Evolutionary conservation across 2,113 vertebrate genomes (phyloP).

Genomic region (Odontesthes bonariensis): DNA sequence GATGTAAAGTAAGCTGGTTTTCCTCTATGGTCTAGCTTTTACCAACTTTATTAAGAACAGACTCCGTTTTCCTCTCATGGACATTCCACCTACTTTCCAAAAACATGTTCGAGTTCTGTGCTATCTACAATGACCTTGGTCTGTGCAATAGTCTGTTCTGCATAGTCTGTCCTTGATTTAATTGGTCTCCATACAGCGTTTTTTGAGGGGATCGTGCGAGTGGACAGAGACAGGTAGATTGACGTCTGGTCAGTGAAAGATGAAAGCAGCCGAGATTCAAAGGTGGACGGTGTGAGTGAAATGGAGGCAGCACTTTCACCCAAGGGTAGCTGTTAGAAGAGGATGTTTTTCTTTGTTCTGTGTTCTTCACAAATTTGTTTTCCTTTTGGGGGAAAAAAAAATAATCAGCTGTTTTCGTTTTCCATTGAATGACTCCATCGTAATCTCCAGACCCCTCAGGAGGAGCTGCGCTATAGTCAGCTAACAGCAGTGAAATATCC

Average conservation of each 20-base stretch:
- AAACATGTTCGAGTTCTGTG: constrained; percentile 29
- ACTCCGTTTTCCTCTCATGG: constrained; percentile 22
- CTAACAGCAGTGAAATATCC: constrained; percentile 68
- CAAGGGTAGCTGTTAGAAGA: constrained; percentile 35
- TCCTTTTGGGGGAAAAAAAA: constrained; percentile 18
- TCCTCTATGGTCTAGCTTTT: constrained; percentile 5
- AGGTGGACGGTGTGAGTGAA: constrained; percentile 50
- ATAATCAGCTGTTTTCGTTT: constrained; percentile 21
- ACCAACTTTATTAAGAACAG: constrained; percentile 44
- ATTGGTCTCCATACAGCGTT: constrained; percentile 16
- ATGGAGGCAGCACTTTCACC: constrained; percentile 32
- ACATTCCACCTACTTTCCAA: constrained; percentile 26
- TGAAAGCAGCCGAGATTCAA: constrained; percentile 48
- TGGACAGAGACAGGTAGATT: constrained; percentile 28
- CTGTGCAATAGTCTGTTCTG: constrained; percentile 27
- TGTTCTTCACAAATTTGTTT: constrained; percentile 51
- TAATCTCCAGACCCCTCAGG: constrained; percentile 56
- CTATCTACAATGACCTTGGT: constrained; percentile 30
- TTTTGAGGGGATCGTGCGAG: constrained; percentile 49
- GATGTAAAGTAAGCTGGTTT: constrained; percentile 28
- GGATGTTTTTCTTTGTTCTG: constrained; percentile 43
- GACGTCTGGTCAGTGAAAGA: constrained; percentile 39
- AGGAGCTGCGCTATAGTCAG: constrained; percentile 48
- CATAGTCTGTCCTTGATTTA: constrained; percentile 36
- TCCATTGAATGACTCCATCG: constrained; percentile 33